Percentiles rank a stretch among this genome's conserved stretches.
These are phyloP conservation scores for Trichomalopsis sarcophagae DNA, from an alignment of 1,140 invertebrate species.

Conservation along the genomic window DNA sequence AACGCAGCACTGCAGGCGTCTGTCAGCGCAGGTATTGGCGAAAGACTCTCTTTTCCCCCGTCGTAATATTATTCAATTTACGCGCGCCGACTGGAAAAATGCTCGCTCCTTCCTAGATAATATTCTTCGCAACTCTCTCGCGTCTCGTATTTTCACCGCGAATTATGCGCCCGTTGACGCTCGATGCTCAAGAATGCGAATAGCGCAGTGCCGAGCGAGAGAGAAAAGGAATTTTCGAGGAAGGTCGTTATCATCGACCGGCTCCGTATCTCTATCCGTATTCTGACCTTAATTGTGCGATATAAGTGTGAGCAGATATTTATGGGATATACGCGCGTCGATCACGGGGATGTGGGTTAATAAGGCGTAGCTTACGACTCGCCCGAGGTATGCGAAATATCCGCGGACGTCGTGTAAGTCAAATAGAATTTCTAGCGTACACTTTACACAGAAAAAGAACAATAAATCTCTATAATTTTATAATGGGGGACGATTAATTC, in stretches of 20 bases:
- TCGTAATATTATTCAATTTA: conserved; percentile 26
- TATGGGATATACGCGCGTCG: not conserved
- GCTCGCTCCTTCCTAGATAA: conserved; percentile 3
- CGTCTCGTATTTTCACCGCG: not conserved
- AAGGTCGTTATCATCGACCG: not conserved
- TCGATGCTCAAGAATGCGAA: not conserved
- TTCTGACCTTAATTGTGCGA: not conserved
- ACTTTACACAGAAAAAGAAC: not conserved
- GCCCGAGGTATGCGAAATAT: not conserved
- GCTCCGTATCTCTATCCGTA: no score
- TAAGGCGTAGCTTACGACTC: not conserved
- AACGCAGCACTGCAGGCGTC: no score
- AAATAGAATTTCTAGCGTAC: not conserved
- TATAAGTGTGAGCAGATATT: not conserved
- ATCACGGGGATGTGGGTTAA: not conserved
- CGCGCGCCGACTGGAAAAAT: conserved; percentile 12
- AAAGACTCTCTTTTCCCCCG: not conserved
- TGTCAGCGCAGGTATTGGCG: no score
- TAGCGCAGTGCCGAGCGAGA: not conserved
- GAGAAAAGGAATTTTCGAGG: not conserved
- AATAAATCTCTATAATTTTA: not conserved
- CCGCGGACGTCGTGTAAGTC: not conserved
- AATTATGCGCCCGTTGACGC: not conserved
- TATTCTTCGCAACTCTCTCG: not conserved
- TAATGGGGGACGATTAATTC: no score